These are phyloP conservation scores for Anoplopoma fimbria DNA, from an alignment of 2,113 vertebrate species.

Conservation along the genomic window DNA sequence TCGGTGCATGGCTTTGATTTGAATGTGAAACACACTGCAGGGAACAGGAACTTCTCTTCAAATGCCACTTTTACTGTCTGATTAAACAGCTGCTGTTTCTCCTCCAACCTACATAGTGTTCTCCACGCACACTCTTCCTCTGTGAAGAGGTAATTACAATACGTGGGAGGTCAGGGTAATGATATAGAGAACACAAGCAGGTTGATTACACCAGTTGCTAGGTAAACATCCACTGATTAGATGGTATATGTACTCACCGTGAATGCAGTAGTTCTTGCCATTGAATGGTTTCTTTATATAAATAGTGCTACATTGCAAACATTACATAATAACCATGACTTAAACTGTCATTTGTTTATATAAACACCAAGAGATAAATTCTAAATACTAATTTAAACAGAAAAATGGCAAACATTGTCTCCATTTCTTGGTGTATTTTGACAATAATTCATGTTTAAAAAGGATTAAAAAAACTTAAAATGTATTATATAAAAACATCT, in stretches of 20 bases:
- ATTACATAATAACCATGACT: neutral
- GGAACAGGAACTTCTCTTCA: slow-evolving; percentile 4
- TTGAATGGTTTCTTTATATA: too few relatives aligned
- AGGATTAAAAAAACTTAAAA: neutral
- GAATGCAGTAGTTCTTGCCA: neutral
- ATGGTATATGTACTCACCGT: neutral
- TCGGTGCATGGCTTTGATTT: slow-evolving; percentile 22
- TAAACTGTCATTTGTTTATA: neutral
- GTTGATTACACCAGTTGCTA: slow-evolving; percentile 11
- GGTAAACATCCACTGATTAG: neutral
- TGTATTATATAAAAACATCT: neutral
- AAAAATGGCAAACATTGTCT: neutral
- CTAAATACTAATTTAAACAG: neutral
- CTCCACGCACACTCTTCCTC: neutral
- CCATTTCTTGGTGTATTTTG: neutral
- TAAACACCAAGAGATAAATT: neutral
- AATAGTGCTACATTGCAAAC: neutral
- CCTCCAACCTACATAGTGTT: neutral
- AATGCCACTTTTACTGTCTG: slow-evolving; percentile 4
- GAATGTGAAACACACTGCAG: slow-evolving; percentile 5
- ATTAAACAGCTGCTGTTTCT: slow-evolving; percentile 16
- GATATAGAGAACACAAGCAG: slow-evolving; percentile 1
- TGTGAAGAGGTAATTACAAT: slow-evolving; percentile 1
- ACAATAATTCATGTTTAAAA: neutral
- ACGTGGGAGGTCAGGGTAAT: slow-evolving; percentile 15